These are phyloP conservation scores for Leucoptera coffeella DNA, from an alignment of 2,888 invertebrate genomes.

Conservation along the genomic window DNA sequence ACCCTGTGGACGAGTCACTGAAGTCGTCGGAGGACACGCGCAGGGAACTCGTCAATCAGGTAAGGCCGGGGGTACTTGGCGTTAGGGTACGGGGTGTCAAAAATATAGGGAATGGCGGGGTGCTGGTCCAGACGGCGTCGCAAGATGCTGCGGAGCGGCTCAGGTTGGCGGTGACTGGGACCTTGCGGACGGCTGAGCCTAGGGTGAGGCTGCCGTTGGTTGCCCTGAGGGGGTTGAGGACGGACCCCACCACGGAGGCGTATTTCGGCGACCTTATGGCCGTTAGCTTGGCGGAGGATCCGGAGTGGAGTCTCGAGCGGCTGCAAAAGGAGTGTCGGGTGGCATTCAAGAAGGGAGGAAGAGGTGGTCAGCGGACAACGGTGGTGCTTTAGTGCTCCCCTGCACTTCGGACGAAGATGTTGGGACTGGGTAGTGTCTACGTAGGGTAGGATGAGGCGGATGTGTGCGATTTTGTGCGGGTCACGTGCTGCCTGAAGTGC, in stretches of 20 bases:
- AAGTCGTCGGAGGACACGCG: too few relatives aligned
- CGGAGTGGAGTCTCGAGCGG: neutral
- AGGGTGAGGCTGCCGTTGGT: neutral
- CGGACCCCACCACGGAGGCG: neutral
- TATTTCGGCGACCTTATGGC: too few relatives aligned
- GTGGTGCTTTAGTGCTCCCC: slow-evolving; percentile 7
- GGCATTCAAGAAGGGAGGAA: too few relatives aligned
- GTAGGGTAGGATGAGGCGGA: slow-evolving; percentile 7
- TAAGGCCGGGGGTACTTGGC: too few relatives aligned
- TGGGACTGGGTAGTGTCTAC: slow-evolving; percentile 2
- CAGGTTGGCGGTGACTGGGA: neutral
- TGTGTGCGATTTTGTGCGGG: slow-evolving; percentile 4
- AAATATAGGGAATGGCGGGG: too few relatives aligned
- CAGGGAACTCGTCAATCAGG: too few relatives aligned
- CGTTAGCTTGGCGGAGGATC: too few relatives aligned
- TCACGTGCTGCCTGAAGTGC: slow-evolving; percentile 11
- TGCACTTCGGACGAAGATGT: slow-evolving; percentile 1
- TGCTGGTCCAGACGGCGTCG: neutral
- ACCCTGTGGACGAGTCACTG: too few relatives aligned
- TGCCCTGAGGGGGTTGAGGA: neutral
- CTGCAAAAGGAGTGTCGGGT: neutral
- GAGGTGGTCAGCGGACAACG: too few relatives aligned
- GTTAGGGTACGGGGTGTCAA: too few relatives aligned
- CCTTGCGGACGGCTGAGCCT: neutral
- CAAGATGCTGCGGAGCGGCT: neutral